Evolutionary conservation across 2,797 vertebrate genomes (phyloP), one percentile per base, ranked within the genome.

Genomic region (Anas bahamensis): DNA sequence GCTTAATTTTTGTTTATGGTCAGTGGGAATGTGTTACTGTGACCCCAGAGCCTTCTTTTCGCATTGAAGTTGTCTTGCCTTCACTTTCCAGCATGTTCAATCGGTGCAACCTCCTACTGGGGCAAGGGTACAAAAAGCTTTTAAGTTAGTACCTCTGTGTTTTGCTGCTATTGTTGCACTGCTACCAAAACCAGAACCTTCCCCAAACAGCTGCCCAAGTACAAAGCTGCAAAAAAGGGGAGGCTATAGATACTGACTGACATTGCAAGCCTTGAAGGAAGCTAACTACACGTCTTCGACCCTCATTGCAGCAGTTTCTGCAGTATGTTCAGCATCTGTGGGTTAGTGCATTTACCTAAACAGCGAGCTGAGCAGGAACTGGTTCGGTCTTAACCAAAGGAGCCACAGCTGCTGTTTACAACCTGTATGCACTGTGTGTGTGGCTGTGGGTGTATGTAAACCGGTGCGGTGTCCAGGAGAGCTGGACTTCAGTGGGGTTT

Each of bases 331-430:
- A 26, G 12, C 42, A 35, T 42, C 11, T n/a, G 0, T 8, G 18
- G 59, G 15, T 12, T 56, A 17, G 3, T 0, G 0, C 4, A 6
- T 56, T 56, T 81, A 71, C 18, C 2, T 48, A 64, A 33, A 66
- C 5, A 6, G 11, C 5, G 9, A 37, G 3, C 11, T 65, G 64
- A 74, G 31, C 3, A 39, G 18, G n/a, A 80, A 8, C 21, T 16
- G n/a, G 13, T 39, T 83, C 53, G 53, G 35, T 11, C 16, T 71
- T 77, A 7, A 41, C 5, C 16, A 31, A 39, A 72, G 13, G 11
- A 53, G 26, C 18, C 10, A 37, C 29, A 65, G 42, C 6, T 37
- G 33, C 17, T 63, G 3, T 48, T 60, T 57, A 17, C 39, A 71
- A 17, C 4, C n/a, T 65, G 10, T 13, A 24, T 75, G 24, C 4